Base-by-base conservation (phyloP, 2,113 vertebrate species). In the Cyanistes caeruleus region DNA sequence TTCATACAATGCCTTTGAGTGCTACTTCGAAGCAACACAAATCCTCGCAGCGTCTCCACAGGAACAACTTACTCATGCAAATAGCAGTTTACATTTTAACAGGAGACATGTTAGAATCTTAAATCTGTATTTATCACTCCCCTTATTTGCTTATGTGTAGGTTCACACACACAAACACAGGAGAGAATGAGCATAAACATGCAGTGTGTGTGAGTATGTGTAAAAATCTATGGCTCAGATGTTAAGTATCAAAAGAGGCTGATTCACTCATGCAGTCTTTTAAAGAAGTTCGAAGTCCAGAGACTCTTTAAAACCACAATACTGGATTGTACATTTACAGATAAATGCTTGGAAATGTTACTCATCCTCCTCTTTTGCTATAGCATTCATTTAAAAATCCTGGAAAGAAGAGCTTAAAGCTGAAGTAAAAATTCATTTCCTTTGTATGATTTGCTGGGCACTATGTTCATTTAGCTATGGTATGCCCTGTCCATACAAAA, bases 321-420 rank as follows among this genome's bases (percentile, higher is more conserved):
- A 89, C 20, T 51, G 53, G 73, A 74, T 84, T 44, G 72, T 10
- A 18, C 35, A 56, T 90, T 84, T 86, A 75, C 20, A 64, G 51
- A 41, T 15, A 92, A 77, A 84, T 37, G 25, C 20, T 73, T 88
- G 60, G 77, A 90, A 39, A 59, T 41, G 64, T 52, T 92, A 92
- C 17, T 51, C 33, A 52, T 59, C 4, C 15, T 51, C 31, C 25
- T 70, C 30, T 89, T 93, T 60, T 3, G 1, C 35, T 78, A 72
- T 0, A 84, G 16, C 23, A 62, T 44, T 81, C 27, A 44, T 77
- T 63, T 70, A n/a, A 87, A 67, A 76, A 74, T 35, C 49, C 51
- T 74, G 92, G 27, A 63, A 93, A 81, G 9, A 65, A 94, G 60
- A 44, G 18, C 16, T 75, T 68, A 93, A 89, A 89, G 18, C 44